A percentile compares a stretch with the other conserved stretches of the same genome.
Conservation (phyloP, 2,113 vertebrate species). For the Lamprologus ornatipinnis region DNA sequence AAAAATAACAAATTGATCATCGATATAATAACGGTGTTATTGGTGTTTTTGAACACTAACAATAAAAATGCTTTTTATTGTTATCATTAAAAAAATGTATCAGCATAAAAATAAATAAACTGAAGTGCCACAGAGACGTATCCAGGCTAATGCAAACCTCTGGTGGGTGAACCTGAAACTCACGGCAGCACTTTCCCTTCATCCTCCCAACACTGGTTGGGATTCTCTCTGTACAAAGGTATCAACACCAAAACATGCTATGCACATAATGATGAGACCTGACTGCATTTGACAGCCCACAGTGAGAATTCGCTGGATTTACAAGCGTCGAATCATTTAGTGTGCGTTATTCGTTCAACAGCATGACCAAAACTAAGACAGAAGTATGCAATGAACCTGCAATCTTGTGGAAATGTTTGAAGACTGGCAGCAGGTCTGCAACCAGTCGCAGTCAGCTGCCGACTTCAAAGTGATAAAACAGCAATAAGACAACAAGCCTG, state of each 20-base stretch:
- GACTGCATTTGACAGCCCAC: neutral
- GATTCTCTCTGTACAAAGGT: neutral
- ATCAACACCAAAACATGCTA: neutral
- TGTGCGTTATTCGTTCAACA: neutral
- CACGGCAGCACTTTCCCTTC: neutral
- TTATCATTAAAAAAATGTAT: neutral
- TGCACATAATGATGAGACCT: neutral
- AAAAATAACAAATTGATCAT: fast-evolving
- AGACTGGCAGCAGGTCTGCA: neutral
- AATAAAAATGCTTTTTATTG: neutral
- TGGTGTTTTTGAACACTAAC: neutral
- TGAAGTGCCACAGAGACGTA: neutral
- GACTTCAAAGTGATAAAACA: neutral
- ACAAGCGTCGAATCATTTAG: fast-evolving
- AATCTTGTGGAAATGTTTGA: neutral
- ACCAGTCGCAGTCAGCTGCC: neutral
- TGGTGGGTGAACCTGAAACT: neutral
- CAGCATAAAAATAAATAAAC: neutral
- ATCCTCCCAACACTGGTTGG: neutral
- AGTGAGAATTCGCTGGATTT: neutral
- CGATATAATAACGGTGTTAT: neutral
- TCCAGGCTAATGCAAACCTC: neutral
- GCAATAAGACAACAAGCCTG: neutral
- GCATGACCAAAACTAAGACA: neutral
- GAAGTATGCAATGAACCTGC: fast-evolving